phyloP scores from a whole-genome alignment of 1,140 invertebrate species.

The Nebria ingens region DNA sequence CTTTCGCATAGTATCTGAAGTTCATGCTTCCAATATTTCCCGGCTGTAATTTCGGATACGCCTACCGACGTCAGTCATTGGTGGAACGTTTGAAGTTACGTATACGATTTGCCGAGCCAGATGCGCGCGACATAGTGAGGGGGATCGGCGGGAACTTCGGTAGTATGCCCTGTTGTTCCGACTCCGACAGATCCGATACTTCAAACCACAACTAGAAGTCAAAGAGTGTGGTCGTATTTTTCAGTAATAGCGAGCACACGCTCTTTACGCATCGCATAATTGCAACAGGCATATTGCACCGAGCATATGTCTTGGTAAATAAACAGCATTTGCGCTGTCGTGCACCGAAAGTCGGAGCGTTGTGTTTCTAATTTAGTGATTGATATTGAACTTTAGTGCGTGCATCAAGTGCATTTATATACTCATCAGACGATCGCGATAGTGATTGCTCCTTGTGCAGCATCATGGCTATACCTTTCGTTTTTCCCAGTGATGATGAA shows the following conservation, averaged over 20 bases:
- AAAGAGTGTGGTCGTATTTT: not conserved
- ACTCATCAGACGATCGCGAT: constrained; percentile 11
- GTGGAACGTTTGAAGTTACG: not conserved
- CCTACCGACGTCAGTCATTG: not conserved
- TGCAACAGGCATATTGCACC: not conserved
- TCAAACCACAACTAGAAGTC: not conserved
- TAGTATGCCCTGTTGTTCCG: not conserved
- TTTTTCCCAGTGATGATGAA: constrained; percentile 31
- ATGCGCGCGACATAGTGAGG: not conserved
- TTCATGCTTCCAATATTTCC: constrained; percentile 1
- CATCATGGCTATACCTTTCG: constrained; percentile 36
- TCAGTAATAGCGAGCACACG: not conserved
- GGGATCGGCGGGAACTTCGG: constrained; percentile 1
- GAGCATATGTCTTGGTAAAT: too few relatives aligned
- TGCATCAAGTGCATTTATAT: too few relatives aligned
- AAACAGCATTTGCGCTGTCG: too few relatives aligned
- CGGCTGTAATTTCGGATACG: not conserved
- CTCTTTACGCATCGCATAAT: not conserved
- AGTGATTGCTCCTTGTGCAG: constrained; percentile 13
- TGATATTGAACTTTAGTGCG: too few relatives aligned
- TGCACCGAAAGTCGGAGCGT: too few relatives aligned
- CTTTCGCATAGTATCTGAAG: too few relatives aligned
- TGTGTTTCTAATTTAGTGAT: too few relatives aligned
- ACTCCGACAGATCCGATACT: not conserved
- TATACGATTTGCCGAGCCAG: not conserved